A percentile compares a stretch with the other conserved stretches of the same genome.
Evolutionary conservation across 2,113 vertebrate species (phyloP).

Genomic region (Cephalopholis sonnerati): DNA sequence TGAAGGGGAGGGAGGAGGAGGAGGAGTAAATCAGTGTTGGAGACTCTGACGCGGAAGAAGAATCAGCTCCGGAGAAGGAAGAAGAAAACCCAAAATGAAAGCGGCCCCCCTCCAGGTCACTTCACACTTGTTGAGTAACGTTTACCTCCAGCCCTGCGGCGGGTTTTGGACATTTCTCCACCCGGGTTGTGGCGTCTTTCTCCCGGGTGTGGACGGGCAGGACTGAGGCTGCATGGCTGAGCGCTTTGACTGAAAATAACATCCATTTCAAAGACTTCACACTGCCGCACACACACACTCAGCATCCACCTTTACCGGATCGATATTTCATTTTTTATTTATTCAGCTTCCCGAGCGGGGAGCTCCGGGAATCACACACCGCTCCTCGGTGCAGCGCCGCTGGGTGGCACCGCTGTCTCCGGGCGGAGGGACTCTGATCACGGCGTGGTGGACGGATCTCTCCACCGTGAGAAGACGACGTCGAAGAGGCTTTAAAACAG

Average conservation of each 20-base stretch:
- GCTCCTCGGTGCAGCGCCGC: conserved; percentile 44
- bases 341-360: conserved; percentile 4
- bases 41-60: conserved; percentile 72
- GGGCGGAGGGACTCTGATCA: conserved; percentile 43
- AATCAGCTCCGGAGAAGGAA: conserved; percentile 36
- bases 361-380: conserved; percentile 2
- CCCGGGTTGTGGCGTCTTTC: neutral
- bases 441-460: conserved; percentile 23
- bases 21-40: conserved; percentile 69
- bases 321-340: conserved; percentile 49
- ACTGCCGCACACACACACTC: neutral
- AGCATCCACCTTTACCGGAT: conserved; percentile 4
- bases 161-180: neutral
- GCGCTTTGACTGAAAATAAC: conserved; percentile 17
- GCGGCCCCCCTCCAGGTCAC: neutral
- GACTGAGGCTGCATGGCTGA: neutral
- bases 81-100: conserved; percentile 27
- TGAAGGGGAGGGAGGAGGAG: conserved; percentile 3
- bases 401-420: conserved; percentile 68
- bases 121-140: conserved; percentile 64
- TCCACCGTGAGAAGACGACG: neutral
- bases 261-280: neutral
- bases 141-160: neutral
- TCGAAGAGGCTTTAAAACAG: neutral
- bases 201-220: neutral